Percentiles rank a stretch among this genome's conserved stretches.
These are phyloP conservation scores for Aphaenogaster rudis DNA, from an alignment of 1,140 invertebrate species.

Conservation along the genomic window DNA sequence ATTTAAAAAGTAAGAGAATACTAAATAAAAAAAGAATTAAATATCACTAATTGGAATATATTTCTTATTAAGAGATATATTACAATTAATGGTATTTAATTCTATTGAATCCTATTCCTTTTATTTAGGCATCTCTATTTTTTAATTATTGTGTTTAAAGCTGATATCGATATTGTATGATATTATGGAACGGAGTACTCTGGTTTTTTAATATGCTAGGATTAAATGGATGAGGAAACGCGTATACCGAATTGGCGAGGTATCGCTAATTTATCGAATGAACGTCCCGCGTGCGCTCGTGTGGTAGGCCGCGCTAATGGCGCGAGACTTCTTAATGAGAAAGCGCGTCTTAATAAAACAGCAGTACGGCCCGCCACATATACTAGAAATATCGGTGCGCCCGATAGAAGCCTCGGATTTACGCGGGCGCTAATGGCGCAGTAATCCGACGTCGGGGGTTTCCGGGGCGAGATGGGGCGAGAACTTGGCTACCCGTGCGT, in stretches of 20 bases:
- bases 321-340: slow-evolving; percentile 76
- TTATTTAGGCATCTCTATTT: not conserved
- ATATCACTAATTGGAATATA: no score
- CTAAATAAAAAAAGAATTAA: not conserved
- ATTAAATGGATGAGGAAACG: slow-evolving; percentile 12
- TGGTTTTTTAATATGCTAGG: not conserved
- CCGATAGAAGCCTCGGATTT: slow-evolving; percentile 66
- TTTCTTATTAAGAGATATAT: no score
- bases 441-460: slow-evolving; percentile 59
- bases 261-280: slow-evolving; percentile 71
- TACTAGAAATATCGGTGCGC: slow-evolving; percentile 72
- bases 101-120: no score
- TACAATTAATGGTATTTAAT: no score
- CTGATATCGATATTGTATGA: not conserved
- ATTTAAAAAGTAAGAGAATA: not conserved
- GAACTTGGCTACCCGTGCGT: slow-evolving; percentile 41
- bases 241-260: slow-evolving; percentile 8
- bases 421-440: slow-evolving; percentile 38
- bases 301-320: slow-evolving; percentile 61
- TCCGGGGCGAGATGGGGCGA: not conserved
- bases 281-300: slow-evolving; percentile 60
- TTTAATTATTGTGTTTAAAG: not conserved
- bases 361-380: slow-evolving; percentile 69
- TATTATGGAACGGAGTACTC: not conserved
- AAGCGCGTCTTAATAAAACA: slow-evolving; percentile 76